Percentiles rank a stretch among this genome's conserved stretches.
These are phyloP conservation scores for Narcine bancroftii DNA, from an alignment of 2,113 vertebrate species.

Conservation along the genomic window DNA sequence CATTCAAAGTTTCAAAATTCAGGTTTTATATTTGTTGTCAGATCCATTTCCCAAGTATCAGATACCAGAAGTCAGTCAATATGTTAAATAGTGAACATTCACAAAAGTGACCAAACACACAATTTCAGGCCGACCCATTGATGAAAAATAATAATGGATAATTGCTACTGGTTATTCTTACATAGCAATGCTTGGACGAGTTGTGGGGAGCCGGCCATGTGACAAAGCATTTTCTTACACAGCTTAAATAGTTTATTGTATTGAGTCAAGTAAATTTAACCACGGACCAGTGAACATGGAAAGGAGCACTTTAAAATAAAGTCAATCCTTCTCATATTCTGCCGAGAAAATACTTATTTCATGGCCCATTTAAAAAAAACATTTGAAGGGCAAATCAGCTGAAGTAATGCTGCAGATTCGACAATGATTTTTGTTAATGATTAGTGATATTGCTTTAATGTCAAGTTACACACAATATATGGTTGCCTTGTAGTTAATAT, in stretches of 20 bases:
- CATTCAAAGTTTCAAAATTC: no score
- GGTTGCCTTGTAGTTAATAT: neutral
- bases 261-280: neutral
- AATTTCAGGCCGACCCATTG: neutral
- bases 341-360: neutral
- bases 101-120: no score
- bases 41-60: neutral
- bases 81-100: neutral
- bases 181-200: neutral
- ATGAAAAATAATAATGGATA: constrained; percentile 22
- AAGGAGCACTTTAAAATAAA: neutral
- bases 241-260: neutral
- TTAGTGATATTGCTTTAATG: neutral
- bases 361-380: neutral
- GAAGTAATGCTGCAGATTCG: neutral
- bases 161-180: neutral
- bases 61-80: neutral
- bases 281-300: neutral
- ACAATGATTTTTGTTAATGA: neutral
- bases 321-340: neutral
- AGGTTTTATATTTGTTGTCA: neutral
- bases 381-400: neutral
- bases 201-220: neutral
- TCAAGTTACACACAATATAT: neutral
- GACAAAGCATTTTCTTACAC: neutral